phyloP scores from a whole-genome alignment of 2,797 vertebrate species.

The Mus minutoides region DNA sequence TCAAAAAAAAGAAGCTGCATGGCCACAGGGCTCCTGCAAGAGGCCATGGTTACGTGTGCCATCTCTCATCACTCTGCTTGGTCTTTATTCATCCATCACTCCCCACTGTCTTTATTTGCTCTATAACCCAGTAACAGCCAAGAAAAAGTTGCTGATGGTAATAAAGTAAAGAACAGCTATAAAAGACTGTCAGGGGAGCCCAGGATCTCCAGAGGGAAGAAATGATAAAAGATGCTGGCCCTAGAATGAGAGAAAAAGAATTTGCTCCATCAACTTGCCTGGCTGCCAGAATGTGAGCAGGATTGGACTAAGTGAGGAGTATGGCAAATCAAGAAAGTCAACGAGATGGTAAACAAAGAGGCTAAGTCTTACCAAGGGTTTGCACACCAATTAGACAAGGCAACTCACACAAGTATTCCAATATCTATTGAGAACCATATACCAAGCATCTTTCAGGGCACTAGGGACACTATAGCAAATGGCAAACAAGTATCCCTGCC shows the following conservation, averaged over 20 bases:
- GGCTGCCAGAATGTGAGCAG: conserved; percentile 59
- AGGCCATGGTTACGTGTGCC: rapidly evolving
- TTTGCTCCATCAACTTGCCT: neutral
- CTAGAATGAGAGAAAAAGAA: conserved; percentile 44
- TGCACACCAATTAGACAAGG: conserved; percentile 54
- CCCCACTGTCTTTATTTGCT: conserved; percentile 46
- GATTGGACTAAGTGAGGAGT: conserved; percentile 57
- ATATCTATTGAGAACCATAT: neutral
- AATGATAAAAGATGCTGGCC: conserved; percentile 17
- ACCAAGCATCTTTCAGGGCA: neutral
- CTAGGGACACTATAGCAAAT: too few relatives aligned
- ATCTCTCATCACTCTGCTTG: neutral
- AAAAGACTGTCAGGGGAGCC: conserved; percentile 34
- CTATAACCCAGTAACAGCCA: neutral
- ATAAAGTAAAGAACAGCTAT: neutral
- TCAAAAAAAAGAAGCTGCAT: neutral
- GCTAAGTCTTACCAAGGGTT: neutral
- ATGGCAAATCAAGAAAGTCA: conserved; percentile 42
- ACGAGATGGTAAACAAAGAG: conserved; percentile 49
- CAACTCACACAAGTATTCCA: neutral
- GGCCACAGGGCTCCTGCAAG: rapidly evolving
- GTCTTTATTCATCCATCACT: conserved; percentile 9
- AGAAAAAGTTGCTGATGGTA: conserved; percentile 41
- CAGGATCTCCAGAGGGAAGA: conserved; percentile 9
- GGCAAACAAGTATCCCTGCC: neutral